Percentiles rank a stretch among this genome's conserved stretches.
Evolutionary conservation across 2,113 vertebrate species (phyloP).

Genomic region (Brachypteracias leptosomus): DNA sequence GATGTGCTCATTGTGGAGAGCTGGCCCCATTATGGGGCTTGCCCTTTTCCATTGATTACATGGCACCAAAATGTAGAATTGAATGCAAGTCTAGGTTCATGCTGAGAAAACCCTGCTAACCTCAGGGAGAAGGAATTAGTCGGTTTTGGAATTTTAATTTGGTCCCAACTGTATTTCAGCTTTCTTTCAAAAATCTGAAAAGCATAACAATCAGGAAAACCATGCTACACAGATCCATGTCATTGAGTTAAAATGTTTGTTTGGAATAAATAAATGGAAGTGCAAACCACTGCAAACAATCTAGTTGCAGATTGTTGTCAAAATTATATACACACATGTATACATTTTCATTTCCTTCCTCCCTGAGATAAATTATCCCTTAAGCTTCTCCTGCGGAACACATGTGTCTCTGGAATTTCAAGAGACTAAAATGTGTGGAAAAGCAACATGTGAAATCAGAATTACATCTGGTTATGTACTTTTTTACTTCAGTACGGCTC

Average conservation of each 20-base stretch:
- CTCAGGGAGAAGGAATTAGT: conserved; percentile 54
- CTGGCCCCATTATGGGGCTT: conserved; percentile 5
- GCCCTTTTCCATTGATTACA: conserved; percentile 56
- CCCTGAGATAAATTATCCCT: conserved; percentile 26
- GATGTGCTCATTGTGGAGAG: conserved; percentile 16
- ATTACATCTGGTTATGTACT: conserved; percentile 43
- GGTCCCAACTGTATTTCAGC: conserved; percentile 25
- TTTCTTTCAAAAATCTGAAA: conserved; percentile 36
- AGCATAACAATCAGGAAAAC: not conserved
- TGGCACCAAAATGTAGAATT: conserved; percentile 39
- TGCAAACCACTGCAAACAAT: not conserved
- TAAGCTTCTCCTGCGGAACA: conserved; percentile 42
- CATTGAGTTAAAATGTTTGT: conserved; percentile 8
- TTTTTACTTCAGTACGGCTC: conserved; percentile 30
- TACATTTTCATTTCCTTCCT: conserved; percentile 45
- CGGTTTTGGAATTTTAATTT: conserved; percentile 45
- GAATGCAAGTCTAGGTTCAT: conserved; percentile 53
- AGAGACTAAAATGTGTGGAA: conserved; percentile 26
- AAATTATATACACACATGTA: conserved; percentile 27
- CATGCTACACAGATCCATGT: not conserved
- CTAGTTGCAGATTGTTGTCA: conserved; percentile 34
- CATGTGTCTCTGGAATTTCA: conserved; percentile 34
- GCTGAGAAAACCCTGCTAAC: conserved; percentile 55
- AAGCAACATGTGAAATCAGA: conserved; percentile 33
- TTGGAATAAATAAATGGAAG: conserved; percentile 38